Conservation (phyloP, 23 tunicate genomes). For the Styela clava region DNA sequence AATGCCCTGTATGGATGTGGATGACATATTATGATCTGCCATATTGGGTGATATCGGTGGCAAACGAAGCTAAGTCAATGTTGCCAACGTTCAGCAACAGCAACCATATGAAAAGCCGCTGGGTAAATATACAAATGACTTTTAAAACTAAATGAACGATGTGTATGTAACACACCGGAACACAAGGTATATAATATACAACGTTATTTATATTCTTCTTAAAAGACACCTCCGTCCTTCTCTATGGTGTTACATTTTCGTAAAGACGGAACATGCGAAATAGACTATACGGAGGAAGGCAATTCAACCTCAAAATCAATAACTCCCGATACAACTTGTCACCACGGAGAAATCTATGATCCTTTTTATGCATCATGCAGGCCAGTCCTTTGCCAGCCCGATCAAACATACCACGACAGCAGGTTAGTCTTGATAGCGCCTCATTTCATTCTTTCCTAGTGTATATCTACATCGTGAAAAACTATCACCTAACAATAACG, state of each 20-base stretch:
- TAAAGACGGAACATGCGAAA: conserved; percentile 44
- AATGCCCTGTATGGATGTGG: conserved; percentile 74
- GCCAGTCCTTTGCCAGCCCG: conserved; percentile 44
- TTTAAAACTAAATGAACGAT: neutral
- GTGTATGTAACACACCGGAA: neutral
- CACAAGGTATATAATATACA: too few species aligned
- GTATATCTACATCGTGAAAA: too few species aligned
- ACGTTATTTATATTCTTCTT: too few species aligned
- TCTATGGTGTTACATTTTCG: conserved; percentile 65
- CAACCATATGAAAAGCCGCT: conserved; percentile 51
- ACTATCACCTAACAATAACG: too few species aligned
- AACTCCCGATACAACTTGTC: conserved; percentile 41
- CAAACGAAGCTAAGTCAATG: conserved; percentile 3
- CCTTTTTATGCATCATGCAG: conserved; percentile 72
- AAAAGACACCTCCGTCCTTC: conserved; percentile 87
- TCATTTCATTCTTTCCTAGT: too few species aligned
- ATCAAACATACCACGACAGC: conserved; percentile 24
- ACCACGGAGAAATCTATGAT: conserved; percentile 66
- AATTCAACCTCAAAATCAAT: conserved; percentile 23
- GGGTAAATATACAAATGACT: conserved; percentile 38
- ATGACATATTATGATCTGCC: conserved; percentile 50
- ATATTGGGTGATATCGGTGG: conserved; percentile 42
- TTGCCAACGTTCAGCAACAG: conserved; percentile 51
- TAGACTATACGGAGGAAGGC: conserved; percentile 51
- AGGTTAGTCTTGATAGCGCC: conserved; percentile 35